Evolutionary conservation across 2,888 invertebrate species (phyloP), one percentile per base, ranked within the genome.

Genomic region (Phania funesta): DNA sequence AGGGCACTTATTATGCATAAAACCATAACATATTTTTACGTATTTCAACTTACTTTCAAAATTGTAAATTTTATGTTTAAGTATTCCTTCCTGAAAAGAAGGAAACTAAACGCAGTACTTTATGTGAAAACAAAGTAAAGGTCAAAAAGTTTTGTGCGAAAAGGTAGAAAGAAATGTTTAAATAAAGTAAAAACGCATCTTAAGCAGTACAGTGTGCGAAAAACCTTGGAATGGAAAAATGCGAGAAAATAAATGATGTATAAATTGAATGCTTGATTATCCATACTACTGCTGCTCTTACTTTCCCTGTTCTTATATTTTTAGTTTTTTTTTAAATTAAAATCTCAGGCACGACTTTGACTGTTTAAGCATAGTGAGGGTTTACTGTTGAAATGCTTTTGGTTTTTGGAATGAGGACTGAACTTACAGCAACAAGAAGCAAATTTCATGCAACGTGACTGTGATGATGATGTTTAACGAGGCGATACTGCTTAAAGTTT

Each of bases 231-330:
- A 13, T 5, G 13, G 18, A 7, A 13, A 11, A 29, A 32, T 13
- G 24, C 48, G 41, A 38, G 56, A 58, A 73, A 78, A 44, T 54
- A 82, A 82, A 78, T 73, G 68, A 50, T 52, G 81, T 82, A 78
- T 82, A 74, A 82, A 78, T 65, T 74, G 60, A 74, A 78, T 75
- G 82, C 50, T 64, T 74, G 41, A 82, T 44, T 46, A 54, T 78
- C 52, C 41, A 41, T 65, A 78, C 46, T 65, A 73, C 67, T 60
- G 41, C 18, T 41, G 46, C 11, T 35, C 18, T n/a, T 68, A 74
- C 64, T 74, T 78, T 75, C 44, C 22, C 62, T 62, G 4, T 68
- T 41, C 8, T 67, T 38, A 50, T 16, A 48, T 68, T 64, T 62
- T 22, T 32, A 44, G 11, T 68, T 44, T 48, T 62, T 18, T 52